Evolutionary conservation across 1,140 invertebrate genomes (phyloP).

Genomic region (Drosophila sechellia): DNA sequence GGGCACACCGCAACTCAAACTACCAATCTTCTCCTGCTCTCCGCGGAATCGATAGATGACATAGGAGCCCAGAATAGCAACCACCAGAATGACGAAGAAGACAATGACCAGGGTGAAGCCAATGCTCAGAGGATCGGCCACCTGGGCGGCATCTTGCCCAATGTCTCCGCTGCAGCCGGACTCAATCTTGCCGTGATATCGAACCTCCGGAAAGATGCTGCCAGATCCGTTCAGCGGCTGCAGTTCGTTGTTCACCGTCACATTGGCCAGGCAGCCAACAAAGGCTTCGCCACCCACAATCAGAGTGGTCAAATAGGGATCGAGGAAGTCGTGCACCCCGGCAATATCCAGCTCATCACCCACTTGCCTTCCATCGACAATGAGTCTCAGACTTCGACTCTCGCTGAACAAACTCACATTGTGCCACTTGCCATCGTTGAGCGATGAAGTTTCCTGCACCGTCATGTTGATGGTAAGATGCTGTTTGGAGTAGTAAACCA

Average conservation of each 20-base stretch:
- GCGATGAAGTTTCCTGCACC: conserved; percentile 85
- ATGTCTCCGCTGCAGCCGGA: conserved; percentile 89
- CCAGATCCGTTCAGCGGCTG: conserved; percentile 95
- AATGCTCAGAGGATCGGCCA: conserved; percentile 94
- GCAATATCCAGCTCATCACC: conserved; percentile 93
- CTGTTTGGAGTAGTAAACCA: conserved; percentile 91
- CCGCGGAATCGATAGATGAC: conserved; percentile 94
- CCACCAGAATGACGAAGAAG: conserved; percentile 95
- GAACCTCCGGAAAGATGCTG: conserved; percentile 90
- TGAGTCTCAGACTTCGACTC: conserved; percentile 88
- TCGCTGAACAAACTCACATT: conserved; percentile 90
- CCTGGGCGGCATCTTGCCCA: conserved; percentile 90
- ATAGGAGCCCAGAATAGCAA: conserved; percentile 95
- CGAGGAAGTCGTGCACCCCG: conserved; percentile 95
- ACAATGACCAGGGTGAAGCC: conserved; percentile 96
- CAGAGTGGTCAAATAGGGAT: conserved; percentile 93
- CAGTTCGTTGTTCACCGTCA: conserved; percentile 94
- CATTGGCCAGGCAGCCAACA: conserved; percentile 95
- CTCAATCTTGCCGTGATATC: conserved; percentile 89
- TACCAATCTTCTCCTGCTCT: conserved; percentile 91
- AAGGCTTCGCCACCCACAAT: conserved; percentile 92
- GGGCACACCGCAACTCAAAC: conserved; percentile 85
- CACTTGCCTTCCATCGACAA: conserved; percentile 89
- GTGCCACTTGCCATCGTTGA: conserved; percentile 94
- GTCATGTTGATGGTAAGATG: conserved; percentile 93